phyloP scores from a whole-genome alignment of 2,113 vertebrate genomes.

The Equus quagga region DNA sequence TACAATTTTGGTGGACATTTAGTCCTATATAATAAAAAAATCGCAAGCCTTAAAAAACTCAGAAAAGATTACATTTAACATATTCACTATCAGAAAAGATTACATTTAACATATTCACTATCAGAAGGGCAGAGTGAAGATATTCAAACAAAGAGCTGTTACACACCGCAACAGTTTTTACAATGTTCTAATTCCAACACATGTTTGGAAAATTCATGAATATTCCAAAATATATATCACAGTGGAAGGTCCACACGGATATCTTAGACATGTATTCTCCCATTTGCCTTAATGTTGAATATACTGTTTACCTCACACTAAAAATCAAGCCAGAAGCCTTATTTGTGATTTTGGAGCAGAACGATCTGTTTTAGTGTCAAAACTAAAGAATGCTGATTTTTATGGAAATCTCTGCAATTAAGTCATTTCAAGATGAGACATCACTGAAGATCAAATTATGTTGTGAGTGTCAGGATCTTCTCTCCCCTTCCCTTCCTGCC shows the following conservation, averaged over 20 bases:
- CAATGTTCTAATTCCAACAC: background rate
- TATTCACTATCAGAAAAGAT: background rate
- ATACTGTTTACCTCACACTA: constrained; percentile 78
- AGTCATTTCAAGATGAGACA: background rate
- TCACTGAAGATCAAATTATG: background rate
- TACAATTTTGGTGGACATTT: background rate
- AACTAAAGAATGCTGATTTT: background rate
- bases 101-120: background rate
- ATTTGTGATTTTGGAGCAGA: constrained; percentile 48
- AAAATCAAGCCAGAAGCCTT: constrained; percentile 44
- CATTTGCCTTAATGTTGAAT: constrained; percentile 84
- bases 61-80: background rate
- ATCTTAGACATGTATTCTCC: background rate
- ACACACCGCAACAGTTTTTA: background rate
- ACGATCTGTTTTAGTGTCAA: constrained; percentile 17
- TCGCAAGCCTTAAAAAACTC: background rate
- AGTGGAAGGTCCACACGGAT: background rate
- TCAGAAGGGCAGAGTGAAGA: background rate
- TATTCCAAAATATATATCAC: constrained; percentile 73
- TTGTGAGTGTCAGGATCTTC: background rate
- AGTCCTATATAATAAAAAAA: background rate
- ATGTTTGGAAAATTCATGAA: background rate
- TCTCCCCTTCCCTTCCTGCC: background rate
- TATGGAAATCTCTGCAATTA: background rate
- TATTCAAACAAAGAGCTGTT: background rate